These are phyloP conservation scores for Clamator glandarius DNA, from an alignment of 2,797 vertebrate genomes.

Conservation along the genomic window DNA sequence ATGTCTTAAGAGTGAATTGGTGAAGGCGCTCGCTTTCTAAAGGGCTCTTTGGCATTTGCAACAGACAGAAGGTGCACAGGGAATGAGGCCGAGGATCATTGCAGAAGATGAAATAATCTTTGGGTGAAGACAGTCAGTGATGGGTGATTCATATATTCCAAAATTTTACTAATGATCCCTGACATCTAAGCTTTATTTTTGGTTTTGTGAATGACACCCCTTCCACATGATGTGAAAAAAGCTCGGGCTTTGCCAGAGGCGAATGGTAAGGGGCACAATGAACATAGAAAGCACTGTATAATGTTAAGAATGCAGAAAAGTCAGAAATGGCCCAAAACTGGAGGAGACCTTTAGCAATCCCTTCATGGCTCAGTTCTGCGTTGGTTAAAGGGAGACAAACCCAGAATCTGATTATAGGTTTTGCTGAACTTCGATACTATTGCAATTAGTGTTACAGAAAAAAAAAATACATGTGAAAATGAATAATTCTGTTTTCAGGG, in stretches of 20 bases:
- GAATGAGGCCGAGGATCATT: not conserved
- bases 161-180: not conserved
- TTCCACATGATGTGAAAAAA: not conserved
- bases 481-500: not conserved
- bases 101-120: not conserved
- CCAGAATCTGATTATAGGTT: not conserved
- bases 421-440: not conserved
- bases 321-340: not conserved
- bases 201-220: not conserved
- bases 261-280: not conserved
- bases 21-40: not conserved
- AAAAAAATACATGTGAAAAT: not conserved
- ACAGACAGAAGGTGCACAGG: not conserved
- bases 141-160: not conserved
- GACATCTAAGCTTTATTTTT: not conserved
- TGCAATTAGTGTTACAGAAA: not conserved
- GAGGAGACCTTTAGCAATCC: not conserved
- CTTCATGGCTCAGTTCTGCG: not conserved
- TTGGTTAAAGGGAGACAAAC: not conserved
- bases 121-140: not conserved
- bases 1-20: not conserved
- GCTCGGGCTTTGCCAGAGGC: not conserved
- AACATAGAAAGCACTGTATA: not conserved
- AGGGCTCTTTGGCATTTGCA: not conserved
- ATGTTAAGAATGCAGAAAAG: not conserved